Evolutionary conservation across 2,888 invertebrate genomes (phyloP).

Genomic region (Apotomis betuletana): DNA sequence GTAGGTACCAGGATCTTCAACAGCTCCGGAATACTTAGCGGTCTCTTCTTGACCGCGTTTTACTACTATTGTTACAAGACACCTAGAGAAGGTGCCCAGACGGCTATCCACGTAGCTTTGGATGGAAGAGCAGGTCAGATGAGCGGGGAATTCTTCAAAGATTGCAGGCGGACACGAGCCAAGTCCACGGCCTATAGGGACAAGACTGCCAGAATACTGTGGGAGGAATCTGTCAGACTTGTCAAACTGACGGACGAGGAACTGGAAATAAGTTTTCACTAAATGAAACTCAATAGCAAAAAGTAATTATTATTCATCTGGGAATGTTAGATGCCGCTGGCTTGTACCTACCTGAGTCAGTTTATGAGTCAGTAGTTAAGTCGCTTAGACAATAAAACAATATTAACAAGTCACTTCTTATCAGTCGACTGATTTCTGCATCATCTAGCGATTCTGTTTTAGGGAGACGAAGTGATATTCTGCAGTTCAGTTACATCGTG

Average conservation of each 20-base stretch:
- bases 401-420: no score
- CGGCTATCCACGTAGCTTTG: slow-evolving; percentile 88
- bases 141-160: slow-evolving; percentile 90
- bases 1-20: slow-evolving; percentile 91
- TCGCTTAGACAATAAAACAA: no score
- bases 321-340: no score
- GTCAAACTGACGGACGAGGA: slow-evolving; percentile 86
- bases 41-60: slow-evolving; percentile 82
- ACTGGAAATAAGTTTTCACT: slow-evolving; percentile 80
- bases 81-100: slow-evolving; percentile 91
- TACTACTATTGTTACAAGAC: slow-evolving; percentile 88
- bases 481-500: no score
- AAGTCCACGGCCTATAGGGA: slow-evolving; percentile 84
- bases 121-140: slow-evolving; percentile 87
- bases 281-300: background rate
- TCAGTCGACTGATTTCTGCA: no score
- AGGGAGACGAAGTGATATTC: no score
- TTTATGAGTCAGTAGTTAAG: no score
- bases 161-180: slow-evolving; percentile 86
- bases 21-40: slow-evolving; percentile 72
- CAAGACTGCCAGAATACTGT: slow-evolving; percentile 88
- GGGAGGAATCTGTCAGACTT: slow-evolving; percentile 90
- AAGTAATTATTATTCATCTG: no score
- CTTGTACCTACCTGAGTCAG: no score
- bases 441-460: no score